Evolutionary conservation across 2,888 invertebrate genomes (phyloP).

Genomic region (Ichneumoninae sp.): DNA sequence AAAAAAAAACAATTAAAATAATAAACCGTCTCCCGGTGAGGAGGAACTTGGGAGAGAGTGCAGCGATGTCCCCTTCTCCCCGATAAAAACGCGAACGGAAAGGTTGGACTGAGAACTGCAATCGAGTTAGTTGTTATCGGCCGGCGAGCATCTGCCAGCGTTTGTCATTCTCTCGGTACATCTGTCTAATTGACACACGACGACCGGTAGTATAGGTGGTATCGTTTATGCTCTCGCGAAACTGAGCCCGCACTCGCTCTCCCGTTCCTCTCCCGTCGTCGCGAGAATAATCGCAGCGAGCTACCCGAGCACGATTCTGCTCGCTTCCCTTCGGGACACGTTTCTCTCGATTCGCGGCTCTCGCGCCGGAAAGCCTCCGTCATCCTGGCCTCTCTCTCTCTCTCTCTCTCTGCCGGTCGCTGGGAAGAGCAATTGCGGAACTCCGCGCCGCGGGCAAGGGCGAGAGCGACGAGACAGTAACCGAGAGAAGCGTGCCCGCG

Average conservation of each 20-base stretch:
- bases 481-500: slow-evolving; percentile 7
- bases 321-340: neutral
- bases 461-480: slow-evolving; percentile 17
- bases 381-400: neutral
- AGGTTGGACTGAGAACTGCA: slow-evolving; percentile 16
- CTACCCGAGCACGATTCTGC: neutral
- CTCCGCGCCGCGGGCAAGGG: slow-evolving; percentile 28
- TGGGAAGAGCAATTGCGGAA: slow-evolving; percentile 38
- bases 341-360: slow-evolving; percentile 25
- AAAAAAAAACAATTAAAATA: too few relatives aligned
- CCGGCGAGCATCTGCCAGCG: slow-evolving; percentile 70
- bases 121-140: slow-evolving; percentile 63
- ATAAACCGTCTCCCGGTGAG: neutral
- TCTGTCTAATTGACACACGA: slow-evolving; percentile 74
- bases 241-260: slow-evolving; percentile 15
- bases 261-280: slow-evolving; percentile 1
- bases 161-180: slow-evolving; percentile 71
- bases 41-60: slow-evolving; percentile 23
- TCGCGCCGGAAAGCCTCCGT: slow-evolving; percentile 17
- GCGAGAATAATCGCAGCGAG: slow-evolving; percentile 1
- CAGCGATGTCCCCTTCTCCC: neutral
- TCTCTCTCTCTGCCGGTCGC: neutral
- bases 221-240: slow-evolving; percentile 10
- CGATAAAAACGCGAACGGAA: slow-evolving; percentile 22
- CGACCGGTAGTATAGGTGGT: slow-evolving; percentile 30